Evolutionary conservation across 2,113 vertebrate species (phyloP).

Genomic region (Taurulus bubalis): DNA sequence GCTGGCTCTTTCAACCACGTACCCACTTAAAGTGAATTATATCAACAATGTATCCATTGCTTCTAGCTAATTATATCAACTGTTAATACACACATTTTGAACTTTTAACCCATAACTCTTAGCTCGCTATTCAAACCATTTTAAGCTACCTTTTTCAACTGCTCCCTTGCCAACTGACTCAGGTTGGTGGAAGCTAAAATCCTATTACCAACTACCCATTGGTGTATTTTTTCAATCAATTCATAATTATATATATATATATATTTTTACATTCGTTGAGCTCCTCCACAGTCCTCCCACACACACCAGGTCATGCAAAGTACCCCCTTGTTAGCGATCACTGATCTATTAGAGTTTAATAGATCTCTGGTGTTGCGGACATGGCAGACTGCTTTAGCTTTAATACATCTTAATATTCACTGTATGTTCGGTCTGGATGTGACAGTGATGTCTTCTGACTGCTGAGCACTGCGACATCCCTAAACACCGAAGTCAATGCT

Average conservation of each 20-base stretch:
- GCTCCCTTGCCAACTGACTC: not conserved
- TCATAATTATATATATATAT: not conserved
- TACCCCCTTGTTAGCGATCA: not conserved
- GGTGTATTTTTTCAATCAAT: not conserved
- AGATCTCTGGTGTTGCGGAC: slow-evolving; percentile 19
- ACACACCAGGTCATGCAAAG: not conserved
- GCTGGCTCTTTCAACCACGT: not conserved
- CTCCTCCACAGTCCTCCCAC: not conserved
- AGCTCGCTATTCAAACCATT: not conserved
- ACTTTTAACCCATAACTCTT: not conserved
- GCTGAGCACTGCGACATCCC: slow-evolving; percentile 62
- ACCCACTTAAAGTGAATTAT: not conserved
- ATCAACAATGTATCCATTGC: not conserved
- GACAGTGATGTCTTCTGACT: slow-evolving; percentile 74
- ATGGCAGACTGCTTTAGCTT: slow-evolving; percentile 12
- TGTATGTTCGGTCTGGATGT: slow-evolving; percentile 31
- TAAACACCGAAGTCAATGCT: slow-evolving; percentile 63
- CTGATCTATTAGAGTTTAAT: slow-evolving; percentile 8
- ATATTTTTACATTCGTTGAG: not conserved
- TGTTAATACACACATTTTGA: not conserved
- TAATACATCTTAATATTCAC: slow-evolving; percentile 56
- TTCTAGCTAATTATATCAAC: not conserved
- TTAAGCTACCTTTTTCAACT: not conserved
- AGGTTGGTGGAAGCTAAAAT: not conserved
- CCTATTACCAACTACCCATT: not conserved